Evolutionary conservation across 92 coral and sea anemone species (phyloP).

Genomic region (Palythoa grandis): DNA sequence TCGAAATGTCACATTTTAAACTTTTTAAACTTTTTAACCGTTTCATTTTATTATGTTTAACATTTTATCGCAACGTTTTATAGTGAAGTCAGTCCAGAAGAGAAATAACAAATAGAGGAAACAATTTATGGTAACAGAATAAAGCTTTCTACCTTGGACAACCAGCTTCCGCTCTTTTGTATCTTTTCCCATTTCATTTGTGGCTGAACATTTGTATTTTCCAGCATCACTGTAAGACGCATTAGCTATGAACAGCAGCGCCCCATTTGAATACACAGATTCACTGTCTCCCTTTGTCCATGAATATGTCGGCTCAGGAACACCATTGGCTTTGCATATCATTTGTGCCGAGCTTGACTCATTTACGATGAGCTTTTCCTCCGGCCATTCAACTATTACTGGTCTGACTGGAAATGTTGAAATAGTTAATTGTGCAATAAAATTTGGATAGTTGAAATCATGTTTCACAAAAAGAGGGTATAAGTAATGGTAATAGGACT

Average conservation of each 20-base stretch:
- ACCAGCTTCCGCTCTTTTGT: conserved; percentile 38
- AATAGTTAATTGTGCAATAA: too few relatives aligned
- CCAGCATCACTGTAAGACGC: conserved; percentile 68
- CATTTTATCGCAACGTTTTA: too few relatives aligned
- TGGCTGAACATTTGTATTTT: conserved; percentile 59
- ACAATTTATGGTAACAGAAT: neutral
- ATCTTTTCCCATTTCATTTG: conserved; percentile 60
- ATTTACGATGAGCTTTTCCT: conserved; percentile 42
- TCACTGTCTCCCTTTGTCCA: conserved; percentile 58
- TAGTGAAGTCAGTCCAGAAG: too few relatives aligned
- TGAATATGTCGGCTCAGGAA: conserved; percentile 63
- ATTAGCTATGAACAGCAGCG: conserved; percentile 36
- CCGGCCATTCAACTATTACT: conserved; percentile 39
- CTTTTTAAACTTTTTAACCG: too few relatives aligned
- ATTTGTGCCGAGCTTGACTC: conserved; percentile 54
- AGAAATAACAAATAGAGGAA: neutral
- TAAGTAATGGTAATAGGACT: too few relatives aligned
- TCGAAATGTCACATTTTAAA: too few relatives aligned
- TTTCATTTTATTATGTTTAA: too few relatives aligned
- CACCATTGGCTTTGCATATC: conserved; percentile 68
- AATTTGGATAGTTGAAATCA: too few relatives aligned
- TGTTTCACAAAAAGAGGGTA: too few relatives aligned
- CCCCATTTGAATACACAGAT: neutral
- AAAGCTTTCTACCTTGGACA: conserved; percentile 60
- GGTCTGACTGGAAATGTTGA: conserved; percentile 51